Percentiles rank a stretch among this genome's conserved stretches.
phyloP scores from a whole-genome alignment of 2,888 invertebrate genomes.

The Anorthoa munda region DNA sequence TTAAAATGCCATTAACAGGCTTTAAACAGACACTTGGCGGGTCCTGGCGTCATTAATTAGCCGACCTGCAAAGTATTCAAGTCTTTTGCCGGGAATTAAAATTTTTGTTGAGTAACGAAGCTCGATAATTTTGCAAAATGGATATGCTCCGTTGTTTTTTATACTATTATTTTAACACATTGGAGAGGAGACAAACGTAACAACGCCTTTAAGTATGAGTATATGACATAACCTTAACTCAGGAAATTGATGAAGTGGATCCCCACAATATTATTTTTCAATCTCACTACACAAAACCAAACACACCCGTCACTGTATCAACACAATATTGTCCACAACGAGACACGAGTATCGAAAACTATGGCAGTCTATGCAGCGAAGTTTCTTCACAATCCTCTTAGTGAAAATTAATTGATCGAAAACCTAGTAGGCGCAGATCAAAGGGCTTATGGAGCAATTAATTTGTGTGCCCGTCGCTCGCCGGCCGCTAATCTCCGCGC shows the following conservation, averaged over 20 bases:
- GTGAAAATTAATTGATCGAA: constrained; percentile 64
- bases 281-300: constrained; percentile 26
- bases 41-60: constrained; percentile 57
- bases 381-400: constrained; percentile 59
- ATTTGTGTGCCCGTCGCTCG: constrained; percentile 61
- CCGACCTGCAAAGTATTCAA: constrained; percentile 46
- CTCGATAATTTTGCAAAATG: neutral
- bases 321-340: constrained; percentile 7
- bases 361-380: constrained; percentile 27
- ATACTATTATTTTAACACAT: neutral
- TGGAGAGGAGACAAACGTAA: neutral
- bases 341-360: constrained; percentile 15
- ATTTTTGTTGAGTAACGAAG: constrained; percentile 8
- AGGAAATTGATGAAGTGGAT: neutral
- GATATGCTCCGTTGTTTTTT: neutral
- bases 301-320: constrained; percentile 10
- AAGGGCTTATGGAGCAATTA: constrained; percentile 68
- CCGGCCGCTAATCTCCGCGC: constrained; percentile 62
- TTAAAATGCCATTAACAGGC: constrained; percentile 72
- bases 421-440: constrained; percentile 63
- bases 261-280: constrained; percentile 31
- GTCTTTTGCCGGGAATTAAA: constrained; percentile 24
- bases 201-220: neutral
- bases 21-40: constrained; percentile 59
- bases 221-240: neutral